phyloP scores from a whole-genome alignment of 2,888 invertebrate genomes.

The Iselma pallidipennis region DNA sequence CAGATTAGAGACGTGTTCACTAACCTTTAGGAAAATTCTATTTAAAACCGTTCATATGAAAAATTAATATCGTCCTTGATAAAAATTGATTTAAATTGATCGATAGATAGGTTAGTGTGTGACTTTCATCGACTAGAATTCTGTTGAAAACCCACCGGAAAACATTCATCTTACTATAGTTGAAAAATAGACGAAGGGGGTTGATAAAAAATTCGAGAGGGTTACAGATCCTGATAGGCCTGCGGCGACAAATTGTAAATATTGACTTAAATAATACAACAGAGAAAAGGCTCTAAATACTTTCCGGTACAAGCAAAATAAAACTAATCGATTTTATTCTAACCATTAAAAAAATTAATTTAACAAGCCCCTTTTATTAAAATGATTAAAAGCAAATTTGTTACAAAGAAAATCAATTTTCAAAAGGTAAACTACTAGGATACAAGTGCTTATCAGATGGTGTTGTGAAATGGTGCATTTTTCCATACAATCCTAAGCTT shows the following conservation, averaged over 20 bases:
- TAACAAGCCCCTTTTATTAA: too few relatives aligned
- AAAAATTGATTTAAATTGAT: background rate
- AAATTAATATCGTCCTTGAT: background rate
- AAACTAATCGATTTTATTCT: conserved; percentile 5
- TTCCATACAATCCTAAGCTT: conserved; percentile 28
- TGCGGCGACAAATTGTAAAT: conserved; percentile 37
- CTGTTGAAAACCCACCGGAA: conserved; percentile 14
- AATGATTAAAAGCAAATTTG: background rate
- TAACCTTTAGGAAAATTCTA: too few relatives aligned
- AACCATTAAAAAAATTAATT: background rate
- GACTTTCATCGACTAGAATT: background rate
- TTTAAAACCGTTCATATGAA: too few relatives aligned
- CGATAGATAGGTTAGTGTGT: background rate
- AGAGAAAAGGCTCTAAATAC: background rate
- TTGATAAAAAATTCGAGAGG: conserved; percentile 19
- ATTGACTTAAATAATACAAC: conserved; percentile 21
- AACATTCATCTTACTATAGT: conserved; percentile 26
- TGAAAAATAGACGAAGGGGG: conserved; percentile 27
- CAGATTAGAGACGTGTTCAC: too few relatives aligned
- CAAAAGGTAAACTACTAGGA: background rate
- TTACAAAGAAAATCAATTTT: background rate
- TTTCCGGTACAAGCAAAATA: background rate
- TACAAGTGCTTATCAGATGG: background rate
- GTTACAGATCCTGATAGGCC: conserved; percentile 19
- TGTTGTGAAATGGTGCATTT: conserved; percentile 1